Evolutionary conservation across 2,113 vertebrate genomes (phyloP).

Genomic region (Toxotes jaculatrix): DNA sequence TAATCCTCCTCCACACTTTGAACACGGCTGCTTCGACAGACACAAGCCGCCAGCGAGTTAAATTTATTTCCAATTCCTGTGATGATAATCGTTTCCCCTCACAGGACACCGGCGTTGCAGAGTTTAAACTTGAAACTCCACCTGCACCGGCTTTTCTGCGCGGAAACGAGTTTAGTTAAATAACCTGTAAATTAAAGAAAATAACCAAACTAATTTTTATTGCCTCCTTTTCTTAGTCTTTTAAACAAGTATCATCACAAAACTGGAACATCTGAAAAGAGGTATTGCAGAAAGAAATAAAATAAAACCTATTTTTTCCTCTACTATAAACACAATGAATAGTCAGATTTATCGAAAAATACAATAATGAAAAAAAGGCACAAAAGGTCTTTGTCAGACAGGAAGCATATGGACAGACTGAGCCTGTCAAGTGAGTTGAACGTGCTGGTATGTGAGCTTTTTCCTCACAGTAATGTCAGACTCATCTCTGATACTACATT

Average conservation of each 20-base stretch:
- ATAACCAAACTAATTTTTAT: background rate
- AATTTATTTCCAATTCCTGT: constrained; percentile 55
- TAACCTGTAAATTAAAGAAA: background rate
- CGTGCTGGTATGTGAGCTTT: background rate
- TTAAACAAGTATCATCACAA: background rate
- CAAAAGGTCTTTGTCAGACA: no score
- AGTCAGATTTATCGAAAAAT: background rate
- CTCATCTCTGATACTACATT: background rate
- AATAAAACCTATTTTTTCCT: background rate
- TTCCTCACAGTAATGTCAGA: constrained; percentile 13
- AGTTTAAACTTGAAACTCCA: constrained; percentile 36
- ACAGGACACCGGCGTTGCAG: constrained; percentile 17
- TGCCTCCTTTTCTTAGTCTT: background rate
- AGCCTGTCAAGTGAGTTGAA: background rate
- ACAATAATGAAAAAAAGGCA: background rate
- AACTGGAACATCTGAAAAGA: background rate
- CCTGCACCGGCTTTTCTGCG: background rate
- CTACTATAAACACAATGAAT: background rate
- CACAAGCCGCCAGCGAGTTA: constrained; percentile 44
- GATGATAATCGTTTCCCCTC: constrained; percentile 47
- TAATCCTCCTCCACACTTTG: constrained; percentile 62
- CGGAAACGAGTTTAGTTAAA: background rate
- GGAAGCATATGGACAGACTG: background rate
- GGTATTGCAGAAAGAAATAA: background rate
- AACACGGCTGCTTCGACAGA: constrained; percentile 43